Percentiles rank a stretch among this genome's conserved stretches.
Conservation (phyloP, 2,113 vertebrate species). For the Bufo bufo region DNA sequence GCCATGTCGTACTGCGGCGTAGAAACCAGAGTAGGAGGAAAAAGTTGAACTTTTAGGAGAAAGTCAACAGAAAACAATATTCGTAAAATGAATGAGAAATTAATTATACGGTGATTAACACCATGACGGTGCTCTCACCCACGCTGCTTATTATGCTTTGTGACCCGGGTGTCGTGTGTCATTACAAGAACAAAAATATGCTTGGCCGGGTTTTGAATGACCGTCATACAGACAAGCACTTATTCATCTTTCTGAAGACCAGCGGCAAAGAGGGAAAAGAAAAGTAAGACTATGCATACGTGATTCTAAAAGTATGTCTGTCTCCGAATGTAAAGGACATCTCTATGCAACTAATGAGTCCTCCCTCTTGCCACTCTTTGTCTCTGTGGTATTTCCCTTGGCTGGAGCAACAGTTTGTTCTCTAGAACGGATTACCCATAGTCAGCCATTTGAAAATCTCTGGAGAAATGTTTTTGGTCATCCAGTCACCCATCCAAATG, state of each 20-base stretch:
- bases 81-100: conserved; percentile 13
- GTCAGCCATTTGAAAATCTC: background rate
- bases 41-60: conserved; percentile 12
- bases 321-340: background rate
- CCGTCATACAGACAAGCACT: conserved; percentile 33
- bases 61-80: conserved; percentile 11
- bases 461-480: background rate
- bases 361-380: no score
- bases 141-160: background rate
- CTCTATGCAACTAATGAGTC: background rate
- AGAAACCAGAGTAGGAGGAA: conserved; percentile 8
- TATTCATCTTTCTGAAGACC: background rate
- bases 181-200: conserved; percentile 11
- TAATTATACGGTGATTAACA: conserved; percentile 25
- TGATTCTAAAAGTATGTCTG: background rate
- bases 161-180: conserved; percentile 19
- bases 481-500: background rate
- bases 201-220: conserved; percentile 11
- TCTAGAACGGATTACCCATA: background rate
- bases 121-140: conserved; percentile 37
- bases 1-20: conserved; percentile 3
- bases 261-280: background rate
- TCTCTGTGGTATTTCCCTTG: no score
- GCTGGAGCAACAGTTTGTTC: background rate
- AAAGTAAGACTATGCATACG: background rate